Evolutionary conservation across 2,797 vertebrate genomes (phyloP).

Genomic region (Enteromius treurensis): DNA sequence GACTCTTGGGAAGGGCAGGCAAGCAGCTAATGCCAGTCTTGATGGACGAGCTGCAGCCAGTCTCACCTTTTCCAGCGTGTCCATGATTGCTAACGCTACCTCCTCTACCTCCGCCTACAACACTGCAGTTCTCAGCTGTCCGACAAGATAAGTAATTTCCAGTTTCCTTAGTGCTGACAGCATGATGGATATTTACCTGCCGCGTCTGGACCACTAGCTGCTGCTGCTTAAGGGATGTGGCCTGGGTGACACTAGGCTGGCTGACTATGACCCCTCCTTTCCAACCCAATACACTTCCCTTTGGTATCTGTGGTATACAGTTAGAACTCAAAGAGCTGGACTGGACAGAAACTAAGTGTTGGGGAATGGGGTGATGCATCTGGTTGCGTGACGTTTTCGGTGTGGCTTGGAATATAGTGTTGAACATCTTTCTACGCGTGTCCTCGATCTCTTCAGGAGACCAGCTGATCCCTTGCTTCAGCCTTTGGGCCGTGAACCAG

Average conservation of each 20-base stretch:
- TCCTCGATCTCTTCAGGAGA: conserved; percentile 98
- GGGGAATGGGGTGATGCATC: conserved; percentile 76
- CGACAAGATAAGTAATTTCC: conserved; percentile 65
- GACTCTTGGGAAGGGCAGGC: conserved; percentile 24
- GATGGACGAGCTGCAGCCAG: conserved; percentile 39
- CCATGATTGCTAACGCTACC: conserved; percentile 66
- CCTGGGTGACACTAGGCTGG: conserved; percentile 83
- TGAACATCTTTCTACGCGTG: conserved; percentile 97
- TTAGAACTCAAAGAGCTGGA: conserved; percentile 82
- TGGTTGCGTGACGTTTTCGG: conserved; percentile 74
- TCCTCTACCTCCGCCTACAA: conserved; percentile 68
- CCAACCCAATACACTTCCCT: conserved; percentile 79
- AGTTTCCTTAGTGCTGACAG: conserved; percentile 69
- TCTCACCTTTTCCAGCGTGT: conserved; percentile 49
- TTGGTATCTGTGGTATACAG: conserved; percentile 84
- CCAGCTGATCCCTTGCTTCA: conserved; percentile 99
- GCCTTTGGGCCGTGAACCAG: conserved; percentile 97
- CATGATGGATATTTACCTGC: conserved; percentile 72
- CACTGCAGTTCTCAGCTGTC: conserved; percentile 68
- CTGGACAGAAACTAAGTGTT: conserved; percentile 84
- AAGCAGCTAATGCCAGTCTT: conserved; percentile 31
- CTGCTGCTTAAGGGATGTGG: conserved; percentile 79
- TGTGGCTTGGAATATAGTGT: conserved; percentile 93
- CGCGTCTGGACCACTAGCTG: conserved; percentile 72
- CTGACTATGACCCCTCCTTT: conserved; percentile 84